Evolutionary conservation across 2,888 invertebrate genomes (phyloP), one percentile per base, ranked within the genome.

Genomic region (Brachyopa scutellaris): DNA sequence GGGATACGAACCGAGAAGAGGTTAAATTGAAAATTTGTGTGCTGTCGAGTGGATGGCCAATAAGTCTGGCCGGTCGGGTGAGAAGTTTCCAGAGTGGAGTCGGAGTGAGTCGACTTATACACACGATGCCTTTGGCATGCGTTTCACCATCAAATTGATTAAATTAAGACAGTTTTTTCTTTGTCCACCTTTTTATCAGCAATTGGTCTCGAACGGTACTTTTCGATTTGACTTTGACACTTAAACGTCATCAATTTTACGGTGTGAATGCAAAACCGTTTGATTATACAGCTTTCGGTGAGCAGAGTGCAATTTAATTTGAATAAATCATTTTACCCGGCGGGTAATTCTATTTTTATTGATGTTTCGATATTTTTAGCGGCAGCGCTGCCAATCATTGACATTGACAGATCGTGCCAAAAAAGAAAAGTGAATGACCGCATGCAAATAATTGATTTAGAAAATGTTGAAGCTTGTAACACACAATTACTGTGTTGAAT

Each of bases 31-130:
- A n/a, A n/a, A n/a, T n/a, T n/a, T 38, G 19, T 31, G 19, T 59
- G 40, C 4, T 13, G 11, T 57, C 17, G 38, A n/a, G 9, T 17
- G 45, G 17, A 31, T 53, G 31, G 47, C 8, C 36, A 17, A 45
- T 42, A 7, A 8, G 53, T 19, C 53, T 47, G 42, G 19, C 45
- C 3, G 19, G 21, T 53, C 38, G 1, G 9, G 11, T 11, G 31
- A 40, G 66, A 42, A 66, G 26, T 49, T 64, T 53, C 53, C 53
- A 42, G 31, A 53, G 40, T 9, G 38, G 17, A 51, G 15, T n/a
- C n/a, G n/a, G 23, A 57, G 38, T 23, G 13, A 7, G 21, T 8
- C 38, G n/a, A n/a, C n/a, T n/a, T n/a, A n/a, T n/a, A n/a, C n/a
- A n/a, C n/a, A n/a, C n/a, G n/a, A n/a, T n/a, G n/a, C n/a, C n/a